Conservation (phyloP, 2,888 invertebrate genomes). For the Synanthedon andrenaeformis region DNA sequence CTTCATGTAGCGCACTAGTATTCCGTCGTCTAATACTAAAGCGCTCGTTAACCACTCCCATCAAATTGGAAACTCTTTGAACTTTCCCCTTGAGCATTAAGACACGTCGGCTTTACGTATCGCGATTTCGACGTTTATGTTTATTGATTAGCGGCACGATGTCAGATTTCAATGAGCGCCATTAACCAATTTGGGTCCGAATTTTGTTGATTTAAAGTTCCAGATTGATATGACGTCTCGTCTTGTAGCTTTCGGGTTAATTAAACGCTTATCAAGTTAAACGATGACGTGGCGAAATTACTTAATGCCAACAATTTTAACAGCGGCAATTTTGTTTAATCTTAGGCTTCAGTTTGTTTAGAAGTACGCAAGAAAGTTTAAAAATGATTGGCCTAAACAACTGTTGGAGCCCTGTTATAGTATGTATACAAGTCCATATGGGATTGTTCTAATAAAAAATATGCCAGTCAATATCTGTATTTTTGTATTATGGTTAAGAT, state of each 20-base stretch:
- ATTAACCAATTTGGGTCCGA: conserved; percentile 60
- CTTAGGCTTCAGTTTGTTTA: too few species aligned
- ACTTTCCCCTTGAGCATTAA: conserved; percentile 46
- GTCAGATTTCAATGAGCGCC: conserved; percentile 57
- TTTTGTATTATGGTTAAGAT: too few species aligned
- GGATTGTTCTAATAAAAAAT: too few species aligned
- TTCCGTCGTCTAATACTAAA: conserved; percentile 15
- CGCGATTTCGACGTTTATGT: conserved; percentile 57
- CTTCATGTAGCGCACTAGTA: conserved; percentile 39
- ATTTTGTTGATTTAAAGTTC: conserved; percentile 45
- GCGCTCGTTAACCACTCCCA: conserved; percentile 1
- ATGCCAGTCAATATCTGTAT: too few species aligned
- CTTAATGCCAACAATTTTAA: background rate
- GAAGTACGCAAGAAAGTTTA: too few species aligned
- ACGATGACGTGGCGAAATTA: conserved; percentile 8
- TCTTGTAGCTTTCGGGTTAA: conserved; percentile 33
- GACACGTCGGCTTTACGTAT: conserved; percentile 38
- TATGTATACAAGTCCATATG: too few species aligned
- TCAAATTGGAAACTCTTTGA: conserved; percentile 53
- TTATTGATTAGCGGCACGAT: conserved; percentile 55
- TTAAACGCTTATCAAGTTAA: conserved; percentile 27
- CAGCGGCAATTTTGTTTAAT: too few species aligned
- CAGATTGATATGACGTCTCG: conserved; percentile 21
- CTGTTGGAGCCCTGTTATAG: too few species aligned
- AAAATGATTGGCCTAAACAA: too few species aligned